Evolutionary conservation across 2,797 vertebrate species (phyloP).

Genomic region (Acanthurus lineatus): DNA sequence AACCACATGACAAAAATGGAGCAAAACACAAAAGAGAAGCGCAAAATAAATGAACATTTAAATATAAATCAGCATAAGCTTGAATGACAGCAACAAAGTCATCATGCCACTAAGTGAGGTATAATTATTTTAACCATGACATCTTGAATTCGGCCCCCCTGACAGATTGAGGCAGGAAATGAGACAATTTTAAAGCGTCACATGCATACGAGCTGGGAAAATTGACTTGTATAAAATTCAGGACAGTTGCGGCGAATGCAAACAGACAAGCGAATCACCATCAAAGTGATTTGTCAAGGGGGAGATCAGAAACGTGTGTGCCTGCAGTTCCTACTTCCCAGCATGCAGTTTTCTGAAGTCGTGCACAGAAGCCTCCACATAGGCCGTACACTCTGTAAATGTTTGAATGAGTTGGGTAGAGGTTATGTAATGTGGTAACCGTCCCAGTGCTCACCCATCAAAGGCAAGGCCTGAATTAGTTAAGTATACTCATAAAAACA

Average conservation of each 20-base stretch:
- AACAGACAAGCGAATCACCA: slow-evolving; percentile 73
- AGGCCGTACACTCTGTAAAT: slow-evolving; percentile 24
- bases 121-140: slow-evolving; percentile 75
- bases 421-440: slow-evolving; percentile 45
- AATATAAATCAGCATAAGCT: slow-evolving; percentile 71
- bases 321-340: slow-evolving; percentile 58
- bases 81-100: slow-evolving; percentile 65
- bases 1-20: slow-evolving; percentile 68
- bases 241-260: slow-evolving; percentile 61
- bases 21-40: slow-evolving; percentile 56
- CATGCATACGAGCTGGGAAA: slow-evolving; percentile 41
- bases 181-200: slow-evolving; percentile 52
- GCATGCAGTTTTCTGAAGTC: slow-evolving; percentile 37
- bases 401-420: slow-evolving; percentile 37
- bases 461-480: slow-evolving; percentile 60
- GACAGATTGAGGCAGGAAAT: slow-evolving; percentile 60
- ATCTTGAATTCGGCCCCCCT: slow-evolving; percentile 50
- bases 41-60: slow-evolving; percentile 57
- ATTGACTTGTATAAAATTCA: slow-evolving; percentile 62
- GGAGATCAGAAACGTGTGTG: slow-evolving; percentile 47
- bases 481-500: slow-evolving; percentile 38
- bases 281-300: slow-evolving; percentile 72
- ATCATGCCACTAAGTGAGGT: slow-evolving; percentile 54
- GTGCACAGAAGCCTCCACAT: slow-evolving; percentile 25
- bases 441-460: slow-evolving; percentile 60